phyloP scores from a whole-genome alignment of 1,140 invertebrate species.

The Dendroctonus ponderosae region DNA sequence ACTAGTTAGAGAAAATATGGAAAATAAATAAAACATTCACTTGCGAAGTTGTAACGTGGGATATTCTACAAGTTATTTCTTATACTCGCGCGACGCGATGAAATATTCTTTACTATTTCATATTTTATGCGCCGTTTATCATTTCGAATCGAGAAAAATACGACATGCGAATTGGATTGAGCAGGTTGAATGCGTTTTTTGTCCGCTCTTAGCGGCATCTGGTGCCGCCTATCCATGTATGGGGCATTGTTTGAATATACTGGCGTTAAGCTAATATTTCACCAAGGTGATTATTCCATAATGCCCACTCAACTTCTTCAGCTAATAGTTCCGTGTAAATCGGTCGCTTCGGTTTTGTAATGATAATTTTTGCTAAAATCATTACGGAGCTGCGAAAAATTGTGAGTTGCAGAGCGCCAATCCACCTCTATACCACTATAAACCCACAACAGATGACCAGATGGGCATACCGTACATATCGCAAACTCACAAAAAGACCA shows the following conservation, averaged over 20 bases:
- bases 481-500: conserved; percentile 7
- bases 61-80: conserved; percentile 33
- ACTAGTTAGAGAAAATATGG: conserved; percentile 30
- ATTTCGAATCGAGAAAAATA: conserved; percentile 27
- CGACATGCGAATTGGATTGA: conserved; percentile 20
- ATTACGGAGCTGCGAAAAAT: too few relatives aligned
- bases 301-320: too few relatives aligned
- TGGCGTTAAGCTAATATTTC: too few relatives aligned
- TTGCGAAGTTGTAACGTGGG: conserved; percentile 28
- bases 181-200: conserved; percentile 23
- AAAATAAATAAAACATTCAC: conserved; percentile 32
- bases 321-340: too few relatives aligned
- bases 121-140: conserved; percentile 30
- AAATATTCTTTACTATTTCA: conserved; percentile 29
- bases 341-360: too few relatives aligned
- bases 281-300: too few relatives aligned
- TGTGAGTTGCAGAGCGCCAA: not conserved
- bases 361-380: too few relatives aligned
- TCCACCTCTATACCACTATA: not conserved
- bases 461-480: conserved; percentile 14
- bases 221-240: too few relatives aligned
- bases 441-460: conserved; percentile 7
- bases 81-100: conserved; percentile 21
- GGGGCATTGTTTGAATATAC: too few relatives aligned
- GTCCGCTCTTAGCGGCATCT: too few relatives aligned